Evolutionary conservation across 2,888 invertebrate species (phyloP), one percentile per base, ranked within the genome.

Genomic region (Nemotelus nigrinus): DNA sequence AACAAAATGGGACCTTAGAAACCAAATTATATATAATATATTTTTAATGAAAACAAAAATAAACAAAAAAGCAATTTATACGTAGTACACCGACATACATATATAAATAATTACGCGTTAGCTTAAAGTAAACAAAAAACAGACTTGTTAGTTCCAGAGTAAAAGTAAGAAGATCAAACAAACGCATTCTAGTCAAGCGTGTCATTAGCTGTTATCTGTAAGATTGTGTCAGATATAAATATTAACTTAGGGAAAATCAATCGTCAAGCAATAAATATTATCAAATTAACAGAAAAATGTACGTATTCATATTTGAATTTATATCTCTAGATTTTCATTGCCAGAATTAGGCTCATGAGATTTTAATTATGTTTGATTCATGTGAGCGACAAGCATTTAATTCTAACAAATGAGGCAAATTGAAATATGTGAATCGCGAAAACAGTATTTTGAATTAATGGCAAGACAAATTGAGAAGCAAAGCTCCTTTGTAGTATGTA

Each of bases 1-100:
- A 83, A 83, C 82, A 80, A 83, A 83, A 82, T 81, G 83, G 83
- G 83, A 83, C 82, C 82, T 83, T 81, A 79, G 67, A 74, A 67
- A 79, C 76, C 77, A 78, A 80, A 60, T 71, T 77, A 78, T 70
- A 75, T 58, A 67, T 67, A 78, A 79, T 75, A 77, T 65, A 79
- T 77, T 67, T 77, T 77, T 75, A 65, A 43, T 53, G 10, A 68
- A 47, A 77, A 71, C 6, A 75, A 75, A 67, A 75, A 74, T 45
- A 63, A 55, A 68, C 5, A 45, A 72, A 10, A 58, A 77, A 65
- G 58, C 48, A 77, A 77, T 77, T 77, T 65, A 77, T 77, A 74
- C 8, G 7, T 74, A 63, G 63, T 74, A 74, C 74, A 47, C 74
- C 47, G 50, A 63, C 2, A 47, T n/a, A 45, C 47, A 74, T 48